A percentile compares a stretch with the other conserved stretches of the same genome.
Conservation (phyloP, 2,888 invertebrate genomes). For the Diaphora mendica region DNA sequence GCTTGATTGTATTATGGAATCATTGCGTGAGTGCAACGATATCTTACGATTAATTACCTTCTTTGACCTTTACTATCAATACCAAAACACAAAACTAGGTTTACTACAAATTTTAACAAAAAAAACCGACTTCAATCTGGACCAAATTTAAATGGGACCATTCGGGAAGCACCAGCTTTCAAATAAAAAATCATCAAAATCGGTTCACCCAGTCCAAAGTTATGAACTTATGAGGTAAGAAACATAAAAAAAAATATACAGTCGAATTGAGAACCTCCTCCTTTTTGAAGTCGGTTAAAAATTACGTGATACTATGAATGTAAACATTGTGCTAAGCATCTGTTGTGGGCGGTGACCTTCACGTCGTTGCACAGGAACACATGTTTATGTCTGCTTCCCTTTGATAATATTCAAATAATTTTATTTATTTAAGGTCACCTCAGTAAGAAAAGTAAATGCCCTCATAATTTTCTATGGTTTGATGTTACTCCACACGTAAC, state of each 20-base stretch:
- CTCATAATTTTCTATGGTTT: not conserved
- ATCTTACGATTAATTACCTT: not conserved
- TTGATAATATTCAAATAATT: slow-evolving; percentile 55
- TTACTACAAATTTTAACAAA: too few species aligned
- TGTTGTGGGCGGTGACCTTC: slow-evolving; percentile 73
- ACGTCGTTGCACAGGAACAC: slow-evolving; percentile 75
- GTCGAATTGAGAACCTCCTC: too few species aligned
- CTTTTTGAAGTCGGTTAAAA: too few species aligned
- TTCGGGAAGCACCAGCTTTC: too few species aligned
- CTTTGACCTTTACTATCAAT: not conserved
- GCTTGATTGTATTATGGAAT: not conserved
- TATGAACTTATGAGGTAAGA: too few species aligned
- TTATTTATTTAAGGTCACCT: slow-evolving; percentile 36
- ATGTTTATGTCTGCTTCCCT: slow-evolving; percentile 74
- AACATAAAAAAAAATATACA: too few species aligned
- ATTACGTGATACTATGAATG: slow-evolving; percentile 66
- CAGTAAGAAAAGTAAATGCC: slow-evolving; percentile 27
- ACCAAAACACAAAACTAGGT: slow-evolving; percentile 34
- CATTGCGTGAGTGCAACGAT: not conserved
- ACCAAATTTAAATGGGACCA: too few species aligned
- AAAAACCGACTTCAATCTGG: too few species aligned
- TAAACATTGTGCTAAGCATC: slow-evolving; percentile 63
- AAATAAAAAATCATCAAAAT: too few species aligned
- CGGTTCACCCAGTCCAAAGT: too few species aligned
- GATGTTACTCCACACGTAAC: not conserved